A percentile compares a stretch with the other conserved stretches of the same genome.
Conservation (phyloP, 2,888 invertebrate genomes). For the Cephalotes varians region DNA sequence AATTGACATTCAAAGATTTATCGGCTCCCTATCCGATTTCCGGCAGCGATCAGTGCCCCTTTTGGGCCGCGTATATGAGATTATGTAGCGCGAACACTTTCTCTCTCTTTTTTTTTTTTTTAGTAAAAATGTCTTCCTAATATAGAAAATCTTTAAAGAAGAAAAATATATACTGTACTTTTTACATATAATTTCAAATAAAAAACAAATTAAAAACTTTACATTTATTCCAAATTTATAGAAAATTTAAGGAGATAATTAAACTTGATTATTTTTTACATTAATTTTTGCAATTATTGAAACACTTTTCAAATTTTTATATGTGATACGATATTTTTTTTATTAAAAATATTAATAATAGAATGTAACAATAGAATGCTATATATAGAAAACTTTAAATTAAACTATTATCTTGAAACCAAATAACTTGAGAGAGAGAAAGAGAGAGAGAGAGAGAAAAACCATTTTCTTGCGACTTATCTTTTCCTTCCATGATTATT, state of each 20-base stretch:
- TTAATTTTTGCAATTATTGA: background rate
- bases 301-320: background rate
- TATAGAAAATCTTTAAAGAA: background rate
- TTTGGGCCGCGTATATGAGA: background rate
- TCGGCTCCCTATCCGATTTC: constrained; percentile 73
- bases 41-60: constrained; percentile 45
- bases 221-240: background rate
- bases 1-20: constrained; percentile 74
- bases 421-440: too few relatives aligned
- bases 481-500: background rate
- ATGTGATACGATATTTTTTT: background rate
- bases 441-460: too few relatives aligned
- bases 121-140: background rate
- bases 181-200: background rate
- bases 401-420: background rate
- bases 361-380: too few relatives aligned
- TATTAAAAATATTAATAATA: background rate
- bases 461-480: background rate
- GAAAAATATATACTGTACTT: background rate
- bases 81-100: background rate
- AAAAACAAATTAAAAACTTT: background rate
- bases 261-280: background rate
- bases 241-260: background rate
- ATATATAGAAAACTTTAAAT: too few relatives aligned
- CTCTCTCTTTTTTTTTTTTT: background rate